Evolutionary conservation across 37 sponge, comb jelly and placozoan genomes (phyloP).

Genomic region (Sycon ciliatum): DNA sequence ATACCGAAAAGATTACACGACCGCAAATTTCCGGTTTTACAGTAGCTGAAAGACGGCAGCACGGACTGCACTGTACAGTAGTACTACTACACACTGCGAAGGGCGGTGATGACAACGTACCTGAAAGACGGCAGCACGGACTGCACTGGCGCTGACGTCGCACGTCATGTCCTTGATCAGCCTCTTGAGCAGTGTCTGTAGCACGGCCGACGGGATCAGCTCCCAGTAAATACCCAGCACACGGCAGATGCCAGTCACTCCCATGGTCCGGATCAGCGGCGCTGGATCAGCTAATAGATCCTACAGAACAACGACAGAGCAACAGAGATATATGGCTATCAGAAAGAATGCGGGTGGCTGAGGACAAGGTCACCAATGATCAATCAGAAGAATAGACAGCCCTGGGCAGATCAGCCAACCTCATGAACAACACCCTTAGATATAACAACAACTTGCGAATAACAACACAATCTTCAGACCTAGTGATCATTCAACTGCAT

Average conservation of each 20-base stretch:
- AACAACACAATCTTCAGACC: too few species aligned
- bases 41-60: slow-evolving; percentile 64
- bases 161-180: slow-evolving; percentile 48
- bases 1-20: too few species aligned
- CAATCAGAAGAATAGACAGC: background rate
- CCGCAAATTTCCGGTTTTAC: too few species aligned
- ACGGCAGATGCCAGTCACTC: slow-evolving; percentile 53
- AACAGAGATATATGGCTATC: background rate
- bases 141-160: slow-evolving; percentile 46
- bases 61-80: slow-evolving; percentile 44
- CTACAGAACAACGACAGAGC: slow-evolving; percentile 2
- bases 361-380: background rate
- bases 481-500: too few species aligned
- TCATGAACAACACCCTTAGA: background rate
- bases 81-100: too few species aligned
- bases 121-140: slow-evolving; percentile 63
- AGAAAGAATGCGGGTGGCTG: background rate
- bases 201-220: slow-evolving; percentile 60
- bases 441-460: background rate
- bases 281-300: slow-evolving; percentile 54
- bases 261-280: slow-evolving; percentile 42
- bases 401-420: background rate
- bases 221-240: slow-evolving; percentile 66
- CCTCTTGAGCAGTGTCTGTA: slow-evolving; percentile 39
- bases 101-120: slow-evolving; percentile 28